phyloP scores from a whole-genome alignment of 2,113 vertebrate species.

The Platanista minor region DNA sequence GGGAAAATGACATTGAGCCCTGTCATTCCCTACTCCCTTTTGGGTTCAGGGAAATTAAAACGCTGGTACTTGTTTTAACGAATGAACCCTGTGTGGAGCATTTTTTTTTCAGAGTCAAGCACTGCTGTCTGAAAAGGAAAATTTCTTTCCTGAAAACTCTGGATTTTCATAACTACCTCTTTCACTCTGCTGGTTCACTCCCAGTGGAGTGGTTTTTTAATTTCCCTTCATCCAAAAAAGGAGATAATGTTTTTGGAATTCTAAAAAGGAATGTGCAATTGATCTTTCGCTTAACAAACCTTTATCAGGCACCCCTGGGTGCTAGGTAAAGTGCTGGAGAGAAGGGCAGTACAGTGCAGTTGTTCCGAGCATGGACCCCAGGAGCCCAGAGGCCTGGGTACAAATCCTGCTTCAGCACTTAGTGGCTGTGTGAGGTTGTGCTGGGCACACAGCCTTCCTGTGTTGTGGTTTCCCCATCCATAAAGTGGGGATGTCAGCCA shows the following conservation, averaged over 20 bases:
- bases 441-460: not conserved
- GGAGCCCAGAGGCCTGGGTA: rapidly evolving
- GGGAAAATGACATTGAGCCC: not conserved
- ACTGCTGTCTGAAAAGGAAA: not conserved
- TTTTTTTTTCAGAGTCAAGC: not conserved
- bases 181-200: not conserved
- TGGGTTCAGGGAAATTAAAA: not conserved
- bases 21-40: rapidly evolving
- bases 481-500: not conserved
- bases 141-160: not conserved
- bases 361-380: rapidly evolving
- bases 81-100: not conserved
- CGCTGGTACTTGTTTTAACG: not conserved
- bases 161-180: not conserved
- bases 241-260: not conserved
- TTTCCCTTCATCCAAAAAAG: not conserved
- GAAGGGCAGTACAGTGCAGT: not conserved
- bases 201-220: not conserved
- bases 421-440: not conserved
- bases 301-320: not conserved
- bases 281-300: not conserved
- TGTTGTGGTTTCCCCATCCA: not conserved
- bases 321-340: not conserved
- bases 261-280: not conserved
- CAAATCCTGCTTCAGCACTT: not conserved